Percentiles rank a stretch among this genome's conserved stretches.
These are phyloP conservation scores for Acanthococcus lagerstroemiae DNA, from an alignment of 2,888 invertebrate species.

Conservation along the genomic window DNA sequence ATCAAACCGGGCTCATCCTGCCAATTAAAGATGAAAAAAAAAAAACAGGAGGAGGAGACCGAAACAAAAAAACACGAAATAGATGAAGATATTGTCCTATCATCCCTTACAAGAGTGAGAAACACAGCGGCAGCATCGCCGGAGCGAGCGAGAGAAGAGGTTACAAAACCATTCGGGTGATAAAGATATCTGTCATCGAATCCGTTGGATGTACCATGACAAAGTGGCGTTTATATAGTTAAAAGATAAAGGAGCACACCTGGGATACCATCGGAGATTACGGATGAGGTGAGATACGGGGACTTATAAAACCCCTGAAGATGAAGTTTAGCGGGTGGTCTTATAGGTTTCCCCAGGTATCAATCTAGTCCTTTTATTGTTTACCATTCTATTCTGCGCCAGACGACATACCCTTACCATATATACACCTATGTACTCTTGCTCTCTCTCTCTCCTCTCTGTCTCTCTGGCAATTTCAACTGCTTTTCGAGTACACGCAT, in stretches of 20 bases:
- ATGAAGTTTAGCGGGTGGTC: conserved; percentile 28
- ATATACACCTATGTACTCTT: not conserved
- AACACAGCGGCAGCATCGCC: too few species aligned
- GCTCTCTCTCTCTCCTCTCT: too few species aligned
- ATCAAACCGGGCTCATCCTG: too few species aligned
- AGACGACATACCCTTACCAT: not conserved
- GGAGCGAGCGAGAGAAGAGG: too few species aligned
- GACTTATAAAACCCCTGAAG: conserved; percentile 20
- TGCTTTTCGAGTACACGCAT: not conserved
- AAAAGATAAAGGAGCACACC: conserved; percentile 24
- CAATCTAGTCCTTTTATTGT: conserved; percentile 25
- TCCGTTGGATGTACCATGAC: conserved; percentile 25
- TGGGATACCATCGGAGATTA: conserved; percentile 23
- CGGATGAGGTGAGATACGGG: conserved; percentile 22
- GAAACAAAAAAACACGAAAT: too few species aligned
- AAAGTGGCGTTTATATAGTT: conserved; percentile 27
- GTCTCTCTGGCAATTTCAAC: not conserved
- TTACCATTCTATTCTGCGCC: conserved; percentile 9
- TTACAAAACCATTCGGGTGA: conserved; percentile 25
- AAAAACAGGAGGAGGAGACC: too few species aligned
- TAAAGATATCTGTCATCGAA: conserved; percentile 30
- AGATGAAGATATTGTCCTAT: too few species aligned
- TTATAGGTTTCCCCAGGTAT: conserved; percentile 24
- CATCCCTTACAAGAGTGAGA: too few species aligned
- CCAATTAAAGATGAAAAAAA: too few species aligned